A percentile compares a stretch with the other conserved stretches of the same genome.
These are phyloP conservation scores for Scomber colias DNA, from an alignment of 2,113 vertebrate genomes.

Conservation along the genomic window DNA sequence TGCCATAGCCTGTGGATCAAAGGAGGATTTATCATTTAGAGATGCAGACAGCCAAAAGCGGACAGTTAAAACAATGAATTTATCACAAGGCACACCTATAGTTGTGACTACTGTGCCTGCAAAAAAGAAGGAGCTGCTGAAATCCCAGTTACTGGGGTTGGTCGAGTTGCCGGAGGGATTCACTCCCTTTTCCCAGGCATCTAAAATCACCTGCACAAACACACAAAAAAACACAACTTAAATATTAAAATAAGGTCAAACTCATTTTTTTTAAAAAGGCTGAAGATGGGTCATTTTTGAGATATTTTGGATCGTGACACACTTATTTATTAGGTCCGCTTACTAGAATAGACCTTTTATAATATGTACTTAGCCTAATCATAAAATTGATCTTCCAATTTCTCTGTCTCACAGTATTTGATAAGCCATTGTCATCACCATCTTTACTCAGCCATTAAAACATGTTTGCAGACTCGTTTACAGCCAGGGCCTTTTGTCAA, in stretches of 20 bases:
- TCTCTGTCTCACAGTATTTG: background rate
- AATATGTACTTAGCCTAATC: background rate
- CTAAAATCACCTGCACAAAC: conserved; percentile 88
- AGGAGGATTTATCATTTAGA: background rate
- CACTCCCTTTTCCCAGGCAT: conserved; percentile 93
- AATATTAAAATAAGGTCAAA: background rate
- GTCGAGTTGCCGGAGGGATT: conserved; percentile 94
- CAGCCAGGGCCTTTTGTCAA: background rate
- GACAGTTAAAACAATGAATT: background rate
- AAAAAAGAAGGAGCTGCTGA: conserved; percentile 95
- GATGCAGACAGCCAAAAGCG: background rate
- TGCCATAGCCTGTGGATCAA: conserved; percentile 88
- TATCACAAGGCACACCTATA: conserved; percentile 86
- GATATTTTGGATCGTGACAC: background rate
- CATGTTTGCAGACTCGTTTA: background rate
- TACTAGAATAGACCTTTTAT: conserved; percentile 22
- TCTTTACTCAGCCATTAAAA: conserved; percentile 1
- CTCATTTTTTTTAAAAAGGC: too few species aligned
- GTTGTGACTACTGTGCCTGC: conserved; percentile 93
- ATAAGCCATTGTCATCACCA: background rate
- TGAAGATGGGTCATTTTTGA: too few species aligned
- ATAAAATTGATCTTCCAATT: conserved; percentile 34
- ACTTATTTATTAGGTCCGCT: conserved; percentile 17
- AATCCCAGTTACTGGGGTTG: conserved; percentile 96
- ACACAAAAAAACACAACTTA: background rate